Percentiles rank a stretch among this genome's conserved stretches.
Conservation (phyloP, 2,888 invertebrate genomes). For the Reticulitermes lucifugus region DNA sequence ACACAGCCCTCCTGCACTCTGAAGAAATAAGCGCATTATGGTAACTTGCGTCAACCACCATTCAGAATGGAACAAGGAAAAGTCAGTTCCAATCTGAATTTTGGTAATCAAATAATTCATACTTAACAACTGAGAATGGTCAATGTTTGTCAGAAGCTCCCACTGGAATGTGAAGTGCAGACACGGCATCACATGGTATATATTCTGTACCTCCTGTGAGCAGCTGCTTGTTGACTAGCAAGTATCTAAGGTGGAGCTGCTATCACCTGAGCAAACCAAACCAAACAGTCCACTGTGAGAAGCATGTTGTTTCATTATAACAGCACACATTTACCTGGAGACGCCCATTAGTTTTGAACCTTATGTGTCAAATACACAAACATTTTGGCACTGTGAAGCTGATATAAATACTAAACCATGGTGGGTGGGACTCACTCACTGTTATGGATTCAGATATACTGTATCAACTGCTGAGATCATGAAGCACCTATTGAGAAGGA, state of each 20-base stretch:
- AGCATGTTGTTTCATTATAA: too few species aligned
- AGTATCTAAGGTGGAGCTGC: constrained; percentile 7
- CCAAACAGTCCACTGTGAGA: not conserved
- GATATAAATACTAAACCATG: too few species aligned
- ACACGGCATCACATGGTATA: not conserved
- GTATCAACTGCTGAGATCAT: too few species aligned
- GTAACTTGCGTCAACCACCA: not conserved
- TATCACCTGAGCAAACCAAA: constrained; percentile 16
- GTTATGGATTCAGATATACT: too few species aligned
- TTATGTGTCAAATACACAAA: too few species aligned
- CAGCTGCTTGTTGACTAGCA: constrained; percentile 24
- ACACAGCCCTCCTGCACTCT: not conserved
- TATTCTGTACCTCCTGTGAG: not conserved
- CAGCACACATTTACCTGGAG: too few species aligned
- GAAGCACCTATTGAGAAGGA: too few species aligned
- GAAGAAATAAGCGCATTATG: not conserved
- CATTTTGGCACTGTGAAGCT: too few species aligned
- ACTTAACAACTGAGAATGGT: not conserved
- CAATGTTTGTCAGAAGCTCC: not conserved
- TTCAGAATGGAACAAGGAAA: not conserved
- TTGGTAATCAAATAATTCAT: not conserved
- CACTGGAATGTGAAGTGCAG: not conserved
- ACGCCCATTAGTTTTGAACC: too few species aligned
- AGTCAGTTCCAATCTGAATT: not conserved
- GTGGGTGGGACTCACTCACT: too few species aligned